Conservation (phyloP, 2,113 vertebrate species). For the Otus sunia region DNA sequence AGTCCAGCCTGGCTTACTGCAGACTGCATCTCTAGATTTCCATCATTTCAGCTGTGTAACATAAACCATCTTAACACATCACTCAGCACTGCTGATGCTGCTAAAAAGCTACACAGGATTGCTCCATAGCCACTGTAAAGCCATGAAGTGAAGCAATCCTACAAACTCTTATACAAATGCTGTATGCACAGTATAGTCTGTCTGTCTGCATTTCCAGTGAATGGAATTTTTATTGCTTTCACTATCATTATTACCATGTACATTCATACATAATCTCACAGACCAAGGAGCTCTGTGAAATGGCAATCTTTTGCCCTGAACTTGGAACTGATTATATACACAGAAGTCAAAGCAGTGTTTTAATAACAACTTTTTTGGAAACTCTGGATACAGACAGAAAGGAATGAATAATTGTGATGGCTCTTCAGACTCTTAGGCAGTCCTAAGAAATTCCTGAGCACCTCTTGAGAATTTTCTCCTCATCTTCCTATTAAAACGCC, state of each 20-base stretch:
- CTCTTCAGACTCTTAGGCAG: neutral
- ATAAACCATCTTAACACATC: neutral
- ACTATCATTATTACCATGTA: neutral
- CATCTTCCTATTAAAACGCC: neutral
- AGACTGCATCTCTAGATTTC: neutral
- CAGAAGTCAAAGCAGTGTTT: neutral
- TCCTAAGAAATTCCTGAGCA: neutral
- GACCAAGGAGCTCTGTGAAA: neutral
- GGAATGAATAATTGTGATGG: neutral
- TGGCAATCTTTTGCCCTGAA: neutral
- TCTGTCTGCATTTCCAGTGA: neutral
- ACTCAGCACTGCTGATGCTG: neutral
- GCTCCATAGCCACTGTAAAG: neutral
- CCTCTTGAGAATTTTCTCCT: neutral
- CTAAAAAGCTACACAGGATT: neutral
- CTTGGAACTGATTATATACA: neutral
- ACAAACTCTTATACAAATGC: neutral
- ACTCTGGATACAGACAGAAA: neutral
- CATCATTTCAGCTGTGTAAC: neutral
- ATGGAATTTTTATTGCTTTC: neutral
- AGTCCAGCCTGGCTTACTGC: neutral
- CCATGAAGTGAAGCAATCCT: neutral
- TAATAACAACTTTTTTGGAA: neutral
- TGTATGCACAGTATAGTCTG: neutral
- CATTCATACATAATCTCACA: neutral